phyloP scores from a whole-genome alignment of 1,140 invertebrate species.

The Papilio polyxenes region DNA sequence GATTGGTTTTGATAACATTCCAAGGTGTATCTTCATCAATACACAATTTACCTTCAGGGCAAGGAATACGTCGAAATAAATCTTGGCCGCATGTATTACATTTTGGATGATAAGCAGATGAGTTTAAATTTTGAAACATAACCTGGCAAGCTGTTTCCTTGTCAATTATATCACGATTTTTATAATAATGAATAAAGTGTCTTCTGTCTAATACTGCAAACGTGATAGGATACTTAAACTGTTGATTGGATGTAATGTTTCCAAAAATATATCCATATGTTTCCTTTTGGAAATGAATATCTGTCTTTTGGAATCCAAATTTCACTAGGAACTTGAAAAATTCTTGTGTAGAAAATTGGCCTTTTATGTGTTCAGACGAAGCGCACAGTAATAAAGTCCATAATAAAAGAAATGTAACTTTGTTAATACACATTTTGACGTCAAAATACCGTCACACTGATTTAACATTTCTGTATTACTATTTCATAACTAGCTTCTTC shows the following conservation, averaged over 20 bases:
- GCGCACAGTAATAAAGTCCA: constrained; percentile 54
- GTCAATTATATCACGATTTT: constrained; percentile 84
- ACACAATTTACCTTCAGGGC: constrained; percentile 88
- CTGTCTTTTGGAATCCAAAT: constrained; percentile 98
- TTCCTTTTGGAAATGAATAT: constrained; percentile 88
- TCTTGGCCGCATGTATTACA: constrained; percentile 93
- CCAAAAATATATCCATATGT: constrained; percentile 97
- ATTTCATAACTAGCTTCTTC: constrained; percentile 22
- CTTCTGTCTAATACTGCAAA: constrained; percentile 92
- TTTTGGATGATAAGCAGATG: constrained; percentile 90
- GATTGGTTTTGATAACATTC: constrained; percentile 92
- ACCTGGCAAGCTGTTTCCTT: constrained; percentile 86
- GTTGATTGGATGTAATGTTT: constrained; percentile 89
- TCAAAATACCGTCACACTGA: constrained; percentile 42
- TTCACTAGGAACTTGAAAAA: constrained; percentile 96
- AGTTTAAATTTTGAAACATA: constrained; percentile 93
- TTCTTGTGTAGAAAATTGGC: constrained; percentile 71
- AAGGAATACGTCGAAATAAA: constrained; percentile 94
- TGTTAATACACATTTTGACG: constrained; percentile 62
- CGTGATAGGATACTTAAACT: constrained; percentile 86
- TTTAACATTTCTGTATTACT: constrained; percentile 47
- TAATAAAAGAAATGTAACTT: constrained; percentile 60
- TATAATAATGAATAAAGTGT: constrained; percentile 94
- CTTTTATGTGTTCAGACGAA: constrained; percentile 66
- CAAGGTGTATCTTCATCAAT: constrained; percentile 91